Conservation (phyloP, 2,113 vertebrate genomes). For the Dasyprocta punctata region DNA sequence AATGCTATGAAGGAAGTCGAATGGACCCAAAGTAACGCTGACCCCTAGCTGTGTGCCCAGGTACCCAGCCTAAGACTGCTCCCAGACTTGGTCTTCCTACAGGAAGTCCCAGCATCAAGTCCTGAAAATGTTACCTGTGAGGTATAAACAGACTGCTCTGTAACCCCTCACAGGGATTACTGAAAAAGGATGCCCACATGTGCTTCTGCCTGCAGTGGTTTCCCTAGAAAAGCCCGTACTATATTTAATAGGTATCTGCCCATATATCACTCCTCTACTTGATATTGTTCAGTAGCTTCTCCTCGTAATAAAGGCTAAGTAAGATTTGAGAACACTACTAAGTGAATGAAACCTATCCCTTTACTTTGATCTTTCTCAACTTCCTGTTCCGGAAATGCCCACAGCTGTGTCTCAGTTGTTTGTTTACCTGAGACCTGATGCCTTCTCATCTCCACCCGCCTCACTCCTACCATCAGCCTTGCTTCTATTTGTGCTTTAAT, state of each 20-base stretch:
- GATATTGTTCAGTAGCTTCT: not conserved
- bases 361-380: not conserved
- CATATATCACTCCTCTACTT: not conserved
- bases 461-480: not conserved
- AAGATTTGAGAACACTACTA: not conserved
- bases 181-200: not conserved
- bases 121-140: not conserved
- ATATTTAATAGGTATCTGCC: not conserved
- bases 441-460: not conserved
- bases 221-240: not conserved
- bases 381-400: not conserved
- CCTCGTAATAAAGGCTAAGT: not conserved
- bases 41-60: not conserved
- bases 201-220: not conserved
- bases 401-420: not conserved
- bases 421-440: not conserved
- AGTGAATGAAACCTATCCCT: not conserved
- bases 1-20: not conserved
- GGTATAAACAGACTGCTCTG: not conserved
- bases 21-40: not conserved
- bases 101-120: not conserved
- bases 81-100: not conserved
- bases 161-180: not conserved
- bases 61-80: not conserved
- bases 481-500: not conserved